Evolutionary conservation across 2,113 vertebrate genomes (phyloP).

Genomic region (Galbula dea): DNA sequence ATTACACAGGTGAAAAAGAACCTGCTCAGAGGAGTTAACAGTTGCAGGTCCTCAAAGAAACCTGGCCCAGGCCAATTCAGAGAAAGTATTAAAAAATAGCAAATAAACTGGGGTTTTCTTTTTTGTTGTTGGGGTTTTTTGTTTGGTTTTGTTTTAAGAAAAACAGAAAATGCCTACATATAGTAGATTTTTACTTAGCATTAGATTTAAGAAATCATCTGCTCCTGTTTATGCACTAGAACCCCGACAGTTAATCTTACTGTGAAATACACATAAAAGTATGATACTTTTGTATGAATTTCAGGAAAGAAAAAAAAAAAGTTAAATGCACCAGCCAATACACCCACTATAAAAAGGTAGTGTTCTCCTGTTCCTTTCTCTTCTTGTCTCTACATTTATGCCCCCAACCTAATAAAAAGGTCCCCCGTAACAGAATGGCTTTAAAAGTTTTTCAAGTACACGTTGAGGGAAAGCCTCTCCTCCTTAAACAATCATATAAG

Average conservation of each 20-base stretch:
- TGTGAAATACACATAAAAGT: background rate
- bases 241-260: background rate
- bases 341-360: background rate
- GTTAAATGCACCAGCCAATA: background rate
- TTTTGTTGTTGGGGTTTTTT: background rate
- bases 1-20: background rate
- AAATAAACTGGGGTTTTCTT: background rate
- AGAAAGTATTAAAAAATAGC: background rate
- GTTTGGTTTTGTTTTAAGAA: too few relatives aligned
- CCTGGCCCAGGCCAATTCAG: background rate
- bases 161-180: background rate
- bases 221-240: background rate
- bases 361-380: background rate
- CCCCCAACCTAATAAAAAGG: background rate
- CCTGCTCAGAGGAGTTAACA: background rate
- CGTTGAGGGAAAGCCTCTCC: background rate
- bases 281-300: too few relatives aligned
- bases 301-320: background rate
- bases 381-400: background rate
- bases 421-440: background rate
- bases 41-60: background rate
- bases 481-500: background rate
- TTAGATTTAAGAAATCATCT: background rate
- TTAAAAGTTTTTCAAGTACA: background rate
- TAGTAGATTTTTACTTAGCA: background rate